Percentiles rank a stretch among this genome's conserved stretches.
These are phyloP conservation scores for Clarias fuscus DNA, from an alignment of 2,797 vertebrate species.

Conservation along the genomic window DNA sequence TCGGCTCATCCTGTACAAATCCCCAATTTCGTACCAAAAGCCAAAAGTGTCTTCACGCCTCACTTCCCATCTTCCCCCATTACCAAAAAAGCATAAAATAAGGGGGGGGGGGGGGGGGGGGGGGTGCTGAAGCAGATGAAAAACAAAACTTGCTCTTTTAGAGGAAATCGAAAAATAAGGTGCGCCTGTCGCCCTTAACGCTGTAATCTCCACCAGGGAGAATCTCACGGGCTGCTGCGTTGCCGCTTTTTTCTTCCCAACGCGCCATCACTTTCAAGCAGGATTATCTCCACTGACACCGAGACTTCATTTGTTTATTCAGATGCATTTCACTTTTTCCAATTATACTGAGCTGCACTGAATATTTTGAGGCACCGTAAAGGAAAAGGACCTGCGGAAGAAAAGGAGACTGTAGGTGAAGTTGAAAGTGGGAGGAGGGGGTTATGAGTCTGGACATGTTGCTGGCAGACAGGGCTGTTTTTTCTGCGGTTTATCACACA, in stretches of 20 bases:
- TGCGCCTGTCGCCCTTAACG: conserved; percentile 34
- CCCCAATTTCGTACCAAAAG: conserved; percentile 37
- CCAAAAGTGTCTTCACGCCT: conserved; percentile 33
- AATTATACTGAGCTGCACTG: conserved; percentile 36
- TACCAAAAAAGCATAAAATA: conserved; percentile 30
- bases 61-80: conserved; percentile 42
- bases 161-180: conserved; percentile 61
- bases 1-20: conserved; percentile 46
- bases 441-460: conserved; percentile 34
- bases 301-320: conserved; percentile 65
- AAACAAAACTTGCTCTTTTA: conserved; percentile 47
- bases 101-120: neutral
- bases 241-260: conserved; percentile 57
- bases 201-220: conserved; percentile 65
- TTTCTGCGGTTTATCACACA: conserved; percentile 21
- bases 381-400: neutral
- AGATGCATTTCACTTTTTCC: conserved; percentile 40
- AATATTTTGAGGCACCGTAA: neutral
- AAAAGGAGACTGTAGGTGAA: neutral
- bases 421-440: neutral
- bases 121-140: neutral
- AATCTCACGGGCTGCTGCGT: conserved; percentile 61
- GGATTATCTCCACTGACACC: conserved; percentile 68
- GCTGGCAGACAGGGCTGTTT: conserved; percentile 9
- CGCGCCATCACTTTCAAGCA: conserved; percentile 69